A percentile compares a stretch with the other conserved stretches of the same genome.
These are phyloP conservation scores for Brachionus plicatilis DNA, from an alignment of 1,140 invertebrate species.

Conservation along the genomic window DNA sequence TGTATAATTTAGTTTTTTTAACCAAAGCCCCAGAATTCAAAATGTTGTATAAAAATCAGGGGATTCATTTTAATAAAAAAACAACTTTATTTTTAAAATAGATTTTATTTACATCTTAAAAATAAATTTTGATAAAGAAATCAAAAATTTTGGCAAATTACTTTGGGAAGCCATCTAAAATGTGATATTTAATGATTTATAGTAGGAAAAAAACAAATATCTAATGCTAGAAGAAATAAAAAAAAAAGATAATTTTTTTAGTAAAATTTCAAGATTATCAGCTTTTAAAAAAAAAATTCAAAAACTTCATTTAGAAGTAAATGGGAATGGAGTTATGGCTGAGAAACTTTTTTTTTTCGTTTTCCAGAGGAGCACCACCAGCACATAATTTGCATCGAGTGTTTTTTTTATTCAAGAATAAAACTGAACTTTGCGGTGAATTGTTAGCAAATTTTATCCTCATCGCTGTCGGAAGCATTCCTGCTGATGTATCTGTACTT, in stretches of 20 bases:
- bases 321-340: constrained; percentile 30
- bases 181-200: background rate
- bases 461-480: background rate
- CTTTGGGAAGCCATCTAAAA: background rate
- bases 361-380: background rate
- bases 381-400: background rate
- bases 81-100: background rate
- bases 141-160: background rate
- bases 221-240: background rate
- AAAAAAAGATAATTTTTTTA: background rate
- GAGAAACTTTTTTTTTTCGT: background rate
- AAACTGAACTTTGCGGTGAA: background rate
- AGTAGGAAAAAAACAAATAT: background rate
- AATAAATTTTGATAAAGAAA: background rate
- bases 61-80: background rate
- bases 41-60: background rate
- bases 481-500: background rate
- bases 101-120: constrained; percentile 1
- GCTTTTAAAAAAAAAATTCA: background rate
- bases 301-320: background rate
- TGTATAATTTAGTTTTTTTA: too few species aligned
- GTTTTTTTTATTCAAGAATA: background rate
- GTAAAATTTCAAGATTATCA: background rate
- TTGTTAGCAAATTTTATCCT: constrained; percentile 30
- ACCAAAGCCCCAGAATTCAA: background rate